Percentiles rank a stretch among this genome's conserved stretches.
Evolutionary conservation across 2,797 vertebrate species (phyloP).

Genomic region (Bradypus variegatus): DNA sequence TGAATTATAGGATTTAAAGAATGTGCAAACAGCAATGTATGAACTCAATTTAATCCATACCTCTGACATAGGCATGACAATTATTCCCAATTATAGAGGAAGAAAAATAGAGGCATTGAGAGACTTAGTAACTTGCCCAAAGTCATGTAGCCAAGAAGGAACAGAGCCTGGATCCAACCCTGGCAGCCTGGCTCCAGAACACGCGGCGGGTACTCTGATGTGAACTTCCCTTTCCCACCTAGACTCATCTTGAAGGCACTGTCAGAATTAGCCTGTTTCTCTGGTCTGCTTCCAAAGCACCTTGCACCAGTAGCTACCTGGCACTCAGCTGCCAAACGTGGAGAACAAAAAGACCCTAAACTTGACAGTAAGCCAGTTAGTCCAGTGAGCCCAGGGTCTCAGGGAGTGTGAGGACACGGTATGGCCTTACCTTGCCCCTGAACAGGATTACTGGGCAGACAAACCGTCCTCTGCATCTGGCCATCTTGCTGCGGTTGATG

Average conservation of each 20-base stretch:
- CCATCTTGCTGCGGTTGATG: constrained; percentile 93
- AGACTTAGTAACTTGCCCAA: neutral
- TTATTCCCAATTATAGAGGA: neutral
- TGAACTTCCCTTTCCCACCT: neutral
- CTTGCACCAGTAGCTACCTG: neutral
- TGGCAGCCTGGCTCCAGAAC: neutral
- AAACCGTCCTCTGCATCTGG: constrained; percentile 93
- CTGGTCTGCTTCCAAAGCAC: neutral
- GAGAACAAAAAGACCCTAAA: neutral
- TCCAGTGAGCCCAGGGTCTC: neutral
- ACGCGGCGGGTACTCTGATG: neutral
- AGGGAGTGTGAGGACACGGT: neutral
- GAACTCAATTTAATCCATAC: constrained; percentile 9
- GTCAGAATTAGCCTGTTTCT: neutral
- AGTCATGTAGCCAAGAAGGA: neutral
- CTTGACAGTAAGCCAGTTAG: neutral
- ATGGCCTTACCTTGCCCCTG: constrained; percentile 89
- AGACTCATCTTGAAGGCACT: neutral
- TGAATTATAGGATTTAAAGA: neutral
- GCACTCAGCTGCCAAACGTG: neutral
- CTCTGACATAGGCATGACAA: neutral
- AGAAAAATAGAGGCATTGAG: neutral
- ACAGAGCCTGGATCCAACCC: neutral
- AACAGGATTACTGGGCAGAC: constrained; percentile 97
- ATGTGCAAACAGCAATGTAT: neutral